These are phyloP conservation scores for Athene cunicularia DNA, from an alignment of 2,113 vertebrate genomes.

Conservation along the genomic window DNA sequence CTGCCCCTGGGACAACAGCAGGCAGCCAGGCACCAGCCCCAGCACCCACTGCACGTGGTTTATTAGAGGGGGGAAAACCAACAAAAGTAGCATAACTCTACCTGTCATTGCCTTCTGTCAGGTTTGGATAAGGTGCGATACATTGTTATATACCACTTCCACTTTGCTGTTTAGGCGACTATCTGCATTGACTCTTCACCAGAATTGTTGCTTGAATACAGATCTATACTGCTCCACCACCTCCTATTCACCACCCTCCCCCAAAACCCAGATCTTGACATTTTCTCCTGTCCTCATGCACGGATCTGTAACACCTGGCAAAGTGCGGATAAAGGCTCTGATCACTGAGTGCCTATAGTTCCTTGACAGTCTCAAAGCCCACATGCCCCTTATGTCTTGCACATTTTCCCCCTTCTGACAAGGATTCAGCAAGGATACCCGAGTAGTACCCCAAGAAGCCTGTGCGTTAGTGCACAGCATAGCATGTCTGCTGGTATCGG, in stretches of 20 bases:
- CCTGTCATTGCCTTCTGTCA: background rate
- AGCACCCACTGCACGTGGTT: background rate
- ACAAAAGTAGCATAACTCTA: background rate
- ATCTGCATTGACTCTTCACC: background rate
- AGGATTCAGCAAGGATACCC: background rate
- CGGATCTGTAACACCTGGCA: background rate
- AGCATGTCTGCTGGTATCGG: background rate
- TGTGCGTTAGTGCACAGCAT: background rate
- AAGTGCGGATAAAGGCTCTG: background rate
- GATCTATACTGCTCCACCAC: background rate
- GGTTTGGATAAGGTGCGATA: background rate
- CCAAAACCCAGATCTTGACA: background rate
- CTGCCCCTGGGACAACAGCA: background rate
- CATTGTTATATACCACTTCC: background rate
- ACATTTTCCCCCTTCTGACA: background rate
- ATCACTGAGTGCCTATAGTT: background rate
- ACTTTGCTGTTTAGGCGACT: background rate
- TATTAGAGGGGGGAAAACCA: background rate
- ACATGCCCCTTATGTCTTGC: rapidly evolving
- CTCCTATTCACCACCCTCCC: background rate
- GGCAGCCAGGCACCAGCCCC: background rate
- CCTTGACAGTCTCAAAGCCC: background rate
- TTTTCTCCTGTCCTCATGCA: background rate
- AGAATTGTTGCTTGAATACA: background rate
- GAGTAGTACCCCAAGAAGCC: background rate